Conservation (phyloP, 1,140 invertebrate species). For the Aphidius ervi region DNA sequence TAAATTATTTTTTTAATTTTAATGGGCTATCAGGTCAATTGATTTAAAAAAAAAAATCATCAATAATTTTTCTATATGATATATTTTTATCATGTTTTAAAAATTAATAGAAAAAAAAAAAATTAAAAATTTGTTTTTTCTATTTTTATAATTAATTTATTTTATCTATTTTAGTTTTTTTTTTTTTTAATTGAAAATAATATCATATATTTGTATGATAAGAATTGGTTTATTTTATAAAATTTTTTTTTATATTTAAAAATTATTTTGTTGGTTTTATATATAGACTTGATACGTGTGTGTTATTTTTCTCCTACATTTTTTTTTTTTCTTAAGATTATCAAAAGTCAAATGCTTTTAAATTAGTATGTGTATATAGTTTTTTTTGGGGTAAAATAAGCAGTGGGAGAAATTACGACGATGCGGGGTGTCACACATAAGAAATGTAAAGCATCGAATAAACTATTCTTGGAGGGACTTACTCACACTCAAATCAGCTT, state of each 20-base stretch:
- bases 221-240: too few relatives aligned
- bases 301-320: too few relatives aligned
- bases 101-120: too few relatives aligned
- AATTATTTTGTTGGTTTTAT: too few relatives aligned
- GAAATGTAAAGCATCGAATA: conserved; percentile 37
- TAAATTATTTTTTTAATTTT: conserved; percentile 11
- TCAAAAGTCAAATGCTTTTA: conserved; percentile 7
- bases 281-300: too few relatives aligned
- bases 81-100: too few relatives aligned
- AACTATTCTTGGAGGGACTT: conserved; percentile 53
- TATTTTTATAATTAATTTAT: too few relatives aligned
- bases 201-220: too few relatives aligned
- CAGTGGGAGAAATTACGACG: conserved; percentile 15
- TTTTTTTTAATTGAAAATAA: too few relatives aligned
- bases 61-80: background rate
- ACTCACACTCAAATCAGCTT: conserved; percentile 41
- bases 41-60: background rate
- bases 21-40: conserved; percentile 28
- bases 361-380: conserved; percentile 1
- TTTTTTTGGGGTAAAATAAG: conserved; percentile 14
- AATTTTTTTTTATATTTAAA: too few relatives aligned
- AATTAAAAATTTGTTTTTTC: background rate
- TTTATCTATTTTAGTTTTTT: too few relatives aligned
- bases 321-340: background rate
- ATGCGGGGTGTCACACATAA: conserved; percentile 15